Percentiles rank a stretch among this genome's conserved stretches.
phyloP scores from a whole-genome alignment of 2,797 vertebrate genomes.

The Channallabes apus region DNA sequence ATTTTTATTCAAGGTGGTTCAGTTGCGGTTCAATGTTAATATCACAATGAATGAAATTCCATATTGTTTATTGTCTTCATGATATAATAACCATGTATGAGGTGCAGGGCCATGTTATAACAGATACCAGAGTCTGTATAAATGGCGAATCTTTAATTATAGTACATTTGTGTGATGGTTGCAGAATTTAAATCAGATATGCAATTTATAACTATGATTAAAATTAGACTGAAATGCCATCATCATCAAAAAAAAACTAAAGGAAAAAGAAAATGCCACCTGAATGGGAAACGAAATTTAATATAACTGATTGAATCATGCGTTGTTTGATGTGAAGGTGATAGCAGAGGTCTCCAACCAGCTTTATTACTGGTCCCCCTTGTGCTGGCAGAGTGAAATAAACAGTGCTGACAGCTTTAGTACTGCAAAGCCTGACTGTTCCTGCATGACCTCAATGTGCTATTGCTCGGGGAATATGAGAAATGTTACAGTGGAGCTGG shows the following conservation, averaged over 20 bases:
- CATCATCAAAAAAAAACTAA: slow-evolving; percentile 6
- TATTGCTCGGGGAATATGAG: slow-evolving; percentile 68
- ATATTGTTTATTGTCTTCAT: slow-evolving; percentile 28
- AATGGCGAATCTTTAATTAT: slow-evolving; percentile 39
- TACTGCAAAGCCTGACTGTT: slow-evolving; percentile 59
- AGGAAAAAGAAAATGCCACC: not conserved
- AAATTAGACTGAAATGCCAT: slow-evolving; percentile 45
- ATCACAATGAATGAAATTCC: slow-evolving; percentile 6
- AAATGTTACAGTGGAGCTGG: slow-evolving; percentile 49
- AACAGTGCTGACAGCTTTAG: slow-evolving; percentile 65
- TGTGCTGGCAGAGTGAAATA: slow-evolving; percentile 60
- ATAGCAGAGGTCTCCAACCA: slow-evolving; percentile 60
- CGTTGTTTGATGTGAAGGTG: slow-evolving; percentile 53
- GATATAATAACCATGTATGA: slow-evolving; percentile 20
- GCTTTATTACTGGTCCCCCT: slow-evolving; percentile 57
- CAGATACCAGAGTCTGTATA: slow-evolving; percentile 48
- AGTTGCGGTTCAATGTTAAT: slow-evolving; percentile 21
- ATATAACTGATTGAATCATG: slow-evolving; percentile 54
- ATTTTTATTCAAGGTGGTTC: slow-evolving; percentile 11
- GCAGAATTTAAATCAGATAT: slow-evolving; percentile 52
- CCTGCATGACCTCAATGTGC: slow-evolving; percentile 67
- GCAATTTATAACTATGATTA: slow-evolving; percentile 41
- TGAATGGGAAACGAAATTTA: slow-evolving; percentile 46
- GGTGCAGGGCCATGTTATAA: slow-evolving; percentile 31
- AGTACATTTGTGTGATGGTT: slow-evolving; percentile 44